These are phyloP conservation scores for Rhyacichthys aspro DNA, from an alignment of 2,797 vertebrate genomes.

Conservation along the genomic window DNA sequence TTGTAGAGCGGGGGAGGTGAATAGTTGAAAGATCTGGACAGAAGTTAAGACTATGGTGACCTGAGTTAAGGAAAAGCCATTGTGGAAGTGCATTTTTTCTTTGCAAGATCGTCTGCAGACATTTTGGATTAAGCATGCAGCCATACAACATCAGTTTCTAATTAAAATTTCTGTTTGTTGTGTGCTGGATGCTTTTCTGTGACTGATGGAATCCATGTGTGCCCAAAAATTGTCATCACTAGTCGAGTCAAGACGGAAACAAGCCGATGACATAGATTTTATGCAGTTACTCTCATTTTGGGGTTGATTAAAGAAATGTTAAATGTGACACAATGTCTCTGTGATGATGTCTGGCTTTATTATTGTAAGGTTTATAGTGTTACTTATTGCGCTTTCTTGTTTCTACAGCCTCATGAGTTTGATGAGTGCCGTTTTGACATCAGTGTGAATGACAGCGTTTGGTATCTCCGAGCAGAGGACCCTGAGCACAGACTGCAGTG, in stretches of 20 bases:
- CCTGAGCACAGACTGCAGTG: conserved; percentile 93
- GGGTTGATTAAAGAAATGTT: not conserved
- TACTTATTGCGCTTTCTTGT: conserved; percentile 21
- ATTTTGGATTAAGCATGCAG: conserved; percentile 26
- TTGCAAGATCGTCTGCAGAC: conserved; percentile 12
- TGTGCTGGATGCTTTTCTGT: conserved; percentile 40
- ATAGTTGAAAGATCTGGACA: conserved; percentile 45
- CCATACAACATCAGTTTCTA: conserved; percentile 61
- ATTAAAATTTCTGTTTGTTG: conserved; percentile 69
- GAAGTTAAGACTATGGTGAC: conserved; percentile 45
- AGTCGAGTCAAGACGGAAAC: conserved; percentile 24
- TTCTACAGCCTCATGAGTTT: conserved; percentile 93
- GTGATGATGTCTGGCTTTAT: not conserved
- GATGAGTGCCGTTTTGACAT: conserved; percentile 98
- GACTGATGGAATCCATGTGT: conserved; percentile 67
- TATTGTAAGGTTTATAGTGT: not conserved
- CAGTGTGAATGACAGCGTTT: conserved; percentile 96
- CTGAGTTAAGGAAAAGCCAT: conserved; percentile 21
- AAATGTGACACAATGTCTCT: not conserved
- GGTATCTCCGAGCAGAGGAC: conserved; percentile 96
- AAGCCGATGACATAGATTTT: conserved; percentile 10
- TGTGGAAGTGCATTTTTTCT: conserved; percentile 25
- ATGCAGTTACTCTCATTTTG: not conserved
- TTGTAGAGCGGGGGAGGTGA: conserved; percentile 42
- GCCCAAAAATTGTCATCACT: conserved; percentile 44